phyloP scores from a whole-genome alignment of 2,888 invertebrate species.

The Scrobipalpa costella region DNA sequence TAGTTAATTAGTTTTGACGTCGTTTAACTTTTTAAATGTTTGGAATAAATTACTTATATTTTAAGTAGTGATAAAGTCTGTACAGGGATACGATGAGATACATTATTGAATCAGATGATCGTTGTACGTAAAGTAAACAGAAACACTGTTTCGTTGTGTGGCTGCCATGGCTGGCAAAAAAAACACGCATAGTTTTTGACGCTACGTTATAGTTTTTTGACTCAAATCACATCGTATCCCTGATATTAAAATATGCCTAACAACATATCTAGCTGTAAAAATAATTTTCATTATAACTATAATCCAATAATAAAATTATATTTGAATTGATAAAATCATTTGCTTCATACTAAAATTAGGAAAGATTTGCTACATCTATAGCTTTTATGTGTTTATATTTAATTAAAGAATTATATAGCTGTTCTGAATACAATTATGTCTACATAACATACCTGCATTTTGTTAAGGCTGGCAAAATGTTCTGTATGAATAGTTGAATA shows the following conservation, averaged over 20 bases:
- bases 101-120: not conserved
- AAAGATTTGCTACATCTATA: slow-evolving; percentile 3
- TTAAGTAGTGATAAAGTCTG: not conserved
- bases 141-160: not conserved
- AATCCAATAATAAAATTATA: not conserved
- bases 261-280: not conserved
- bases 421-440: not conserved
- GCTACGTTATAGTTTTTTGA: no score
- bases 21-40: slow-evolving; percentile 10
- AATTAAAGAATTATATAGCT: not conserved
- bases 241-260: not conserved
- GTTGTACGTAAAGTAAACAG: not conserved
- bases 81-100: not conserved
- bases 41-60: not conserved
- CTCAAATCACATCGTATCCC: not conserved
- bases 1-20: not conserved
- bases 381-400: no score
- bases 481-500: slow-evolving; percentile 25
- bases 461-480: slow-evolving; percentile 33
- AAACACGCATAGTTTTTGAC: no score
- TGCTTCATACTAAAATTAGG: not conserved
- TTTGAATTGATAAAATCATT: not conserved
- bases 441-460: slow-evolving; percentile 26
- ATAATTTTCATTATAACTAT: not conserved
- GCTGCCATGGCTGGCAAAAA: not conserved